Evolutionary conservation across 2,113 vertebrate species (phyloP), one percentile per base, ranked within the genome.

Genomic region (Hypocryptadius cinnamomeus): DNA sequence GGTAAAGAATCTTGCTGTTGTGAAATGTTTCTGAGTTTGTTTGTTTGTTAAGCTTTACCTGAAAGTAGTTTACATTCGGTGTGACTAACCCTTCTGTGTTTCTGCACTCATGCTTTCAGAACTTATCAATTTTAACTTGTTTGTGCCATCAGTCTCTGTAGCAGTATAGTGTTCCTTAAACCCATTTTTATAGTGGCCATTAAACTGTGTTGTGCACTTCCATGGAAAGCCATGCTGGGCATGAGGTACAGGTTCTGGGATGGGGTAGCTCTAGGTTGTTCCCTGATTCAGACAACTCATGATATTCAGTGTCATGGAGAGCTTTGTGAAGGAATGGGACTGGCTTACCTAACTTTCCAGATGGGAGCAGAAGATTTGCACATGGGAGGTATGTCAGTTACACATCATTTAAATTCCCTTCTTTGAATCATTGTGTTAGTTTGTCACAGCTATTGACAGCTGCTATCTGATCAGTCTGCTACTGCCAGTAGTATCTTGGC

Each of bases 401-500:
- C 81, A 96, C 94, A 95, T 88, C 24, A 92, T 96, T 96, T 96
- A 87, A 97, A 97, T 97, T 97, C 91, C 93, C 95, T 95, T 96
- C 93, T 96, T 96, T 97, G 96, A 97, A 95, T 96, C 89, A 93
- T 71, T 73, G 17, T 97, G 95, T 95, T 95, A 89, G 87, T 95
- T 97, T 97, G 95, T 96, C 97, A 81, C 91, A 96, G 97, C 95
- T 98, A 97, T 97, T 95, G 96, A 96, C 93, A 96, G 93, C 88
- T 94, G 90, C 97, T 97, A 96, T 97, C 97, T 97, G 97, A 98
- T 97, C 97, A 97, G 96, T 73, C 97, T 95, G 92, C 96, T 96
- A 85, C 89, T 95, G 96, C 96, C 96, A 97, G 95, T 95, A 97
- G 96, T 97, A 97, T 97, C 97, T 96, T 98, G 98, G 98, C 98